A percentile compares a stretch with the other conserved stretches of the same genome.
These are phyloP conservation scores for Discoglossus pictus DNA, from an alignment of 2,797 vertebrate species.

Conservation along the genomic window DNA sequence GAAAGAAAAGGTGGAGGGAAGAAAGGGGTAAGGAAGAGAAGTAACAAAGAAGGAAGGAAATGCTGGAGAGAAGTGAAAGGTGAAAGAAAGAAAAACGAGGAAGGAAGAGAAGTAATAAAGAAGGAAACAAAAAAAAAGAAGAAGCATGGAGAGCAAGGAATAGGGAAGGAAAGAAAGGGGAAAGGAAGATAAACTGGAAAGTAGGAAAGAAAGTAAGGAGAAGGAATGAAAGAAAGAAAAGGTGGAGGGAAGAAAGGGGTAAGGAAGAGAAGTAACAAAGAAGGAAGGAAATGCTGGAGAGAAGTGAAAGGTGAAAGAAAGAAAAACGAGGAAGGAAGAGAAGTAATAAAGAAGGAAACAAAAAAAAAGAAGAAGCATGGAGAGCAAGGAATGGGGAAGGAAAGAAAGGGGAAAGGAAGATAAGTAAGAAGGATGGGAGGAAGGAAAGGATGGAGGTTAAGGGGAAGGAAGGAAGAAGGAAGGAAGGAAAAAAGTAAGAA, in stretches of 20 bases:
- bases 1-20: too few relatives aligned
- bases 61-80: not conserved
- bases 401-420: not conserved
- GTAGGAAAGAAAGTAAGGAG: not conserved
- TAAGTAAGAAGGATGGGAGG: not conserved
- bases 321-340: not conserved
- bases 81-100: not conserved
- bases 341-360: not conserved
- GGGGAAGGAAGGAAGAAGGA: not conserved
- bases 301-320: not conserved
- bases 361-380: not conserved
- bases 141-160: too few relatives aligned
- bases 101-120: not conserved
- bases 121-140: not conserved
- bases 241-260: not conserved
- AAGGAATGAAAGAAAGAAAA: too few relatives aligned
- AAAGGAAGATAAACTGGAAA: too few relatives aligned
- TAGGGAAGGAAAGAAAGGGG: too few relatives aligned
- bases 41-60: too few relatives aligned
- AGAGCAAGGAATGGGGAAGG: not conserved
- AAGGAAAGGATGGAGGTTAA: not conserved
- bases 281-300: too few relatives aligned
- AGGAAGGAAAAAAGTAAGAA: not conserved
- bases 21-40: not conserved
- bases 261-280: too few relatives aligned